Evolutionary conservation across 2,797 vertebrate species (phyloP).

Genomic region (Lithobates pipiens): DNA sequence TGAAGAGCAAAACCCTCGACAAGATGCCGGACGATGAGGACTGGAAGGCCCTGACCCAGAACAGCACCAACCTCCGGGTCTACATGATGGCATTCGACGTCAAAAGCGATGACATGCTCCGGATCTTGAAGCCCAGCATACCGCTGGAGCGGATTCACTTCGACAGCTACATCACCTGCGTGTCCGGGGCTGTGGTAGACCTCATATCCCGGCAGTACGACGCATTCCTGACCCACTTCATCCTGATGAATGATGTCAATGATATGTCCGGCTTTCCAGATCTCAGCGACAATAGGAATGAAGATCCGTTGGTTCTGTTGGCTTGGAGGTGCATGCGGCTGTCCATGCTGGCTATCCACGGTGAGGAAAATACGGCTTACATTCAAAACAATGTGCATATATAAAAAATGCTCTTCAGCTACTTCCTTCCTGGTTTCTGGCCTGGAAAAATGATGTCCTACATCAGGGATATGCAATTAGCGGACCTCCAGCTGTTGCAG

Average conservation of each 20-base stretch:
- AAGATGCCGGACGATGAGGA: slow-evolving; percentile 91
- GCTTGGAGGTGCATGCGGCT: slow-evolving; percentile 95
- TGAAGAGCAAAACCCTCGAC: slow-evolving; percentile 91
- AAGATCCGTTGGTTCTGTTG: slow-evolving; percentile 94
- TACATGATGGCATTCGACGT: slow-evolving; percentile 97
- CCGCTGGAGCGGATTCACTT: slow-evolving; percentile 97
- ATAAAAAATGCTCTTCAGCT: too few relatives aligned
- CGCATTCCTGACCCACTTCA: slow-evolving; percentile 95
- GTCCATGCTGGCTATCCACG: slow-evolving; percentile 91
- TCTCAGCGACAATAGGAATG: slow-evolving; percentile 93
- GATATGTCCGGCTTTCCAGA: slow-evolving; percentile 93
- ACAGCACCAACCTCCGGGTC: slow-evolving; percentile 91
- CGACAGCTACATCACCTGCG: slow-evolving; percentile 91
- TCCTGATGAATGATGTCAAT: slow-evolving; percentile 89
- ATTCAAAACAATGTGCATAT: too few relatives aligned
- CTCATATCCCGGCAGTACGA: slow-evolving; percentile 97
- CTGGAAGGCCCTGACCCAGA: slow-evolving; percentile 92
- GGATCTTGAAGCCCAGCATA: slow-evolving; percentile 95
- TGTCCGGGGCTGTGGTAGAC: slow-evolving; percentile 92
- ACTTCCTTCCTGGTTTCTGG: too few relatives aligned
- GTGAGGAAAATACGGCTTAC: slow-evolving; percentile 72
- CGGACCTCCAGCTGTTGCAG: too few relatives aligned
- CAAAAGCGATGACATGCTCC: slow-evolving; percentile 90
- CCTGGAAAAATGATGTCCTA: too few relatives aligned
- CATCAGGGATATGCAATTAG: too few relatives aligned